Percentiles rank a stretch among this genome's conserved stretches.
Evolutionary conservation across 2,888 invertebrate species (phyloP).

Genomic region (Pecten maximus): DNA sequence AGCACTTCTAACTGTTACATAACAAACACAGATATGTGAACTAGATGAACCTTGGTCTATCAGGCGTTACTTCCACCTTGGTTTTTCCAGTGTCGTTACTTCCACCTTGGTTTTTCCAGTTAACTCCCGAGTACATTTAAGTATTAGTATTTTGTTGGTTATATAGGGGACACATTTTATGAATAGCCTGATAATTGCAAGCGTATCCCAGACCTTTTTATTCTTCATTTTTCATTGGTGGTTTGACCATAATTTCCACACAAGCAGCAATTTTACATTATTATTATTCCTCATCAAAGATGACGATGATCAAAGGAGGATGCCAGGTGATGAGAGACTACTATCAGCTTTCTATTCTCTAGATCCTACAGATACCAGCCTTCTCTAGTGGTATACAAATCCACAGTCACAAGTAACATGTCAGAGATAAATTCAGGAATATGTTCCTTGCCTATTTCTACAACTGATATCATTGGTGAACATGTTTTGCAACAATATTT

Average conservation of each 20-base stretch:
- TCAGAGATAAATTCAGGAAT: not conserved
- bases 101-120: not conserved
- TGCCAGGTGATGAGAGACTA: not conserved
- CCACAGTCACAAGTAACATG: not conserved
- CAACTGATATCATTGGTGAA: not conserved
- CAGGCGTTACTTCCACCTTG: too few species aligned
- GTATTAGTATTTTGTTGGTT: not conserved
- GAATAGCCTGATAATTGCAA: not conserved
- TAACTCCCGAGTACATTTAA: not conserved
- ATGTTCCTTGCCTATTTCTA: not conserved
- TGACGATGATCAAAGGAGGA: not conserved
- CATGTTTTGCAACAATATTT: not conserved
- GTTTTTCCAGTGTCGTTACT: not conserved
- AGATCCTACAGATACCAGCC: not conserved
- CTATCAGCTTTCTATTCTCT: not conserved
- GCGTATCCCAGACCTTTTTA: not conserved
- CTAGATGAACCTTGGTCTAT: slow-evolving; percentile 23
- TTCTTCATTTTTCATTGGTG: not conserved
- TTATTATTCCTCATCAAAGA: not conserved
- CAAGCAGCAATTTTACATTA: not conserved
- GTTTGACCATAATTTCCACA: not conserved
- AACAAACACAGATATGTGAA: not conserved
- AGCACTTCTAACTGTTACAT: not conserved
- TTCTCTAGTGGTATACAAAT: not conserved
- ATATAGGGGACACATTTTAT: not conserved